A percentile compares a stretch with the other conserved stretches of the same genome.
Conservation (phyloP, 1,140 invertebrate species). For the Drosophila sulfurigaster region DNA sequence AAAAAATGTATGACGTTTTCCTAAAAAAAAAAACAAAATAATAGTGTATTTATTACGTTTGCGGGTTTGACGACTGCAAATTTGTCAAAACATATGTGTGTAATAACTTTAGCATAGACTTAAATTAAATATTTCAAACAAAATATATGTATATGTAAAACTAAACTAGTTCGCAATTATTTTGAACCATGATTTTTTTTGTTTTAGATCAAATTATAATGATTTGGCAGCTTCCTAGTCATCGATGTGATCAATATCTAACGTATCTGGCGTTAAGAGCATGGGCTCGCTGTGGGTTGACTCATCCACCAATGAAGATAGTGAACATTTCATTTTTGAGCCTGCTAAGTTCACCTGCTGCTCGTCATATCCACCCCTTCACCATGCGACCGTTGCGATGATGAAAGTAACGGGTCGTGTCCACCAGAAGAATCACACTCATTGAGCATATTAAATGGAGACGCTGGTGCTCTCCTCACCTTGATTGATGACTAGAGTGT, state of each 20-base stretch:
- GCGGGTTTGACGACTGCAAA: not conserved
- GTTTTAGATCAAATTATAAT: not conserved
- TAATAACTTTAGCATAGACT: not conserved
- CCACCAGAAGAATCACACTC: constrained; percentile 42
- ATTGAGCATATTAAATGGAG: constrained; percentile 30
- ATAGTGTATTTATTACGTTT: constrained; percentile 2
- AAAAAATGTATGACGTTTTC: not conserved
- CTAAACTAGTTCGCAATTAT: constrained; percentile 32
- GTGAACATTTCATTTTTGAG: constrained; percentile 66
- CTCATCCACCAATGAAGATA: constrained; percentile 66
- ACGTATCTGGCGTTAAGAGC: constrained; percentile 63
- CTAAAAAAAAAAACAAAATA: too few relatives aligned
- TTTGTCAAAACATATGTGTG: too few relatives aligned
- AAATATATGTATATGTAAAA: constrained; percentile 39
- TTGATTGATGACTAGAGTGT: constrained; percentile 8
- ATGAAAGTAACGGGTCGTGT: constrained; percentile 83
- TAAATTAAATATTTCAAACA: constrained; percentile 14
- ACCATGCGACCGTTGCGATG: constrained; percentile 81
- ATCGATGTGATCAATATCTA: constrained; percentile 74
- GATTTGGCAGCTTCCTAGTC: not conserved
- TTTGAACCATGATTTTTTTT: too few relatives aligned
- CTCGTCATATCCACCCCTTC: constrained; percentile 43
- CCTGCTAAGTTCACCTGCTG: constrained; percentile 57
- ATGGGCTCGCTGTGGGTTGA: constrained; percentile 56
- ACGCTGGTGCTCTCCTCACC: constrained; percentile 16